Evolutionary conservation across 2,113 vertebrate genomes (phyloP).

Genomic region (Scalopus aquaticus): DNA sequence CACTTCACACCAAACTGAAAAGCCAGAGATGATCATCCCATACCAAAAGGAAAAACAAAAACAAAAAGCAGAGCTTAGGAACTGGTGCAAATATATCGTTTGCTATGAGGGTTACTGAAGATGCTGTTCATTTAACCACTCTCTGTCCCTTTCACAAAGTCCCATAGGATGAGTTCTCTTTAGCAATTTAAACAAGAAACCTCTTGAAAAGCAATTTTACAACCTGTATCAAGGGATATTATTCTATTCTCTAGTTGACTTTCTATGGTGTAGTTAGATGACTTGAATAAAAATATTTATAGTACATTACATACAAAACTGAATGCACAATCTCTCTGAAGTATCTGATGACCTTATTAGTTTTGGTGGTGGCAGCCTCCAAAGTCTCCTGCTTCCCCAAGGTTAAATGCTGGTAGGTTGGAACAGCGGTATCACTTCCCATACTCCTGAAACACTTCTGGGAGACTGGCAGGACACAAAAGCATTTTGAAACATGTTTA

Average conservation of each 20-base stretch:
- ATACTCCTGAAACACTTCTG: neutral
- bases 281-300: neutral
- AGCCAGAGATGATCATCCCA: neutral
- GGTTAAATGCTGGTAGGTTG: neutral
- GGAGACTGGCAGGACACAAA: neutral
- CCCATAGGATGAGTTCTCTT: neutral
- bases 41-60: neutral
- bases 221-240: neutral
- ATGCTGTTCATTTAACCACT: neutral
- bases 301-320: neutral
- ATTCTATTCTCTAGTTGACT: neutral
- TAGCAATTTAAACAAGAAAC: neutral
- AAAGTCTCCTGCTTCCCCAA: neutral
- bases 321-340: neutral
- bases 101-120: neutral
- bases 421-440: neutral
- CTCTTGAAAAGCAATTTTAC: conserved; percentile 1
- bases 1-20: neutral
- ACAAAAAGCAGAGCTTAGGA: neutral
- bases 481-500: neutral
- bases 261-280: neutral
- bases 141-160: neutral
- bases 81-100: neutral
- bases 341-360: rapidly evolving
- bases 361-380: neutral